phyloP scores from a whole-genome alignment of 1,140 invertebrate genomes.

The Lepidurus packardi region DNA sequence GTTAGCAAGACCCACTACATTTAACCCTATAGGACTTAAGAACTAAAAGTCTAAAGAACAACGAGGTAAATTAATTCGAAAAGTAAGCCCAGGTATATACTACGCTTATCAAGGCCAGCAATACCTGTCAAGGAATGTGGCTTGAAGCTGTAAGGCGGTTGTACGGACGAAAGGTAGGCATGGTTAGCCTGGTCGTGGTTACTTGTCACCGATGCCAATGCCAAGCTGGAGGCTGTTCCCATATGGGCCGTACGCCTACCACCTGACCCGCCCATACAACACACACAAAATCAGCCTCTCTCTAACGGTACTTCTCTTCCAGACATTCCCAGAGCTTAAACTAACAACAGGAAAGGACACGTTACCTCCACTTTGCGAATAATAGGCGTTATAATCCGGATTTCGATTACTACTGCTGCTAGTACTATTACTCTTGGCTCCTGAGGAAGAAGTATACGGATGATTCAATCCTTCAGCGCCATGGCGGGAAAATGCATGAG shows the following conservation, averaged over 20 bases:
- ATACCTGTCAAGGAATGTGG: conserved; percentile 21
- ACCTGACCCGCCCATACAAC: conserved; percentile 18
- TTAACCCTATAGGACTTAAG: too few relatives aligned
- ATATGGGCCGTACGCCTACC: neutral
- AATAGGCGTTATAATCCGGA: neutral
- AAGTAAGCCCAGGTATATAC: too few relatives aligned
- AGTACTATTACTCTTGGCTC: neutral
- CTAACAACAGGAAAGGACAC: neutral
- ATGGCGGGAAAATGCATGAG: neutral
- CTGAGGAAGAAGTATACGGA: neutral
- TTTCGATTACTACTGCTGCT: neutral
- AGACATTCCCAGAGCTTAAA: neutral
- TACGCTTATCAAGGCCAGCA: neutral
- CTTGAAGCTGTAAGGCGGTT: conserved; percentile 13
- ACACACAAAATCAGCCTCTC: neutral
- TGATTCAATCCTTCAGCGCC: neutral
- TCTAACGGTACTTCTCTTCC: neutral
- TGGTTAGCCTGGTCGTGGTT: neutral
- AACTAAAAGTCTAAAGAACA: too few relatives aligned
- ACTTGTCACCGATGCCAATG: neutral
- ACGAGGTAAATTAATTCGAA: too few relatives aligned
- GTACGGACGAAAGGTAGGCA: conserved; percentile 8
- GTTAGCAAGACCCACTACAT: too few relatives aligned
- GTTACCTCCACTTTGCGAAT: neutral
- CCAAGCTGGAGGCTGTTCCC: neutral